Conservation (phyloP, 2,888 invertebrate genomes). For the Caenorhabditis sulstoni region DNA sequence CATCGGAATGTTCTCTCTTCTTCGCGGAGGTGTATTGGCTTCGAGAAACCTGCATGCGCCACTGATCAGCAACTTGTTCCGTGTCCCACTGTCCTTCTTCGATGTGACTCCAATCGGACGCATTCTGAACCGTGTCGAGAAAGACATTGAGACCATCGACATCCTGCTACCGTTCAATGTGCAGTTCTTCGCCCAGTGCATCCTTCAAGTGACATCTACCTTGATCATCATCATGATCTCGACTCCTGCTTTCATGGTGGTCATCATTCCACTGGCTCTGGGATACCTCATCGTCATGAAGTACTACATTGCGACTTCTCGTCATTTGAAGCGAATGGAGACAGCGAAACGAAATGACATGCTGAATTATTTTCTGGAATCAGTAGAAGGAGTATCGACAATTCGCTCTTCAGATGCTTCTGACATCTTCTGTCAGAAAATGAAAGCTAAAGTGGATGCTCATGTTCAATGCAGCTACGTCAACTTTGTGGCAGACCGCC, state of each 20-base stretch:
- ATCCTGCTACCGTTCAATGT: constrained; percentile 5
- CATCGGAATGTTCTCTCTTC: constrained; percentile 76
- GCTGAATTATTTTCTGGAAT: constrained; percentile 86
- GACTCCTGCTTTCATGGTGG: constrained; percentile 44
- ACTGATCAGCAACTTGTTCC: constrained; percentile 80
- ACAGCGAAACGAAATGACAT: constrained; percentile 94
- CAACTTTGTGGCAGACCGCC: constrained; percentile 78
- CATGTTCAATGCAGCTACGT: constrained; percentile 78
- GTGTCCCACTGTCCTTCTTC: constrained; percentile 81
- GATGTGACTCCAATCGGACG: constrained; percentile 82
- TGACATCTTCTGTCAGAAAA: constrained; percentile 87
- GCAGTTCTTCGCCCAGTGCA: not conserved
- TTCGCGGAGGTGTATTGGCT: constrained; percentile 81
- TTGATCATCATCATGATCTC: constrained; percentile 57
- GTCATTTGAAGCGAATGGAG: constrained; percentile 94
- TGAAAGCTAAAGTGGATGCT: constrained; percentile 90
- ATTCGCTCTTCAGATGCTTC: too few relatives aligned
- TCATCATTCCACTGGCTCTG: constrained; percentile 31
- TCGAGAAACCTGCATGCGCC: constrained; percentile 79
- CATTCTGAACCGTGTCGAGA: constrained; percentile 81
- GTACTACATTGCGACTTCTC: constrained; percentile 94
- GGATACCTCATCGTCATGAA: constrained; percentile 83
- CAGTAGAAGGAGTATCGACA: constrained; percentile 85
- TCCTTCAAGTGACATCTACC: constrained; percentile 77
- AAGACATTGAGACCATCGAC: constrained; percentile 71